phyloP scores from a whole-genome alignment of 2,888 invertebrate species.

The Noctua comes region DNA sequence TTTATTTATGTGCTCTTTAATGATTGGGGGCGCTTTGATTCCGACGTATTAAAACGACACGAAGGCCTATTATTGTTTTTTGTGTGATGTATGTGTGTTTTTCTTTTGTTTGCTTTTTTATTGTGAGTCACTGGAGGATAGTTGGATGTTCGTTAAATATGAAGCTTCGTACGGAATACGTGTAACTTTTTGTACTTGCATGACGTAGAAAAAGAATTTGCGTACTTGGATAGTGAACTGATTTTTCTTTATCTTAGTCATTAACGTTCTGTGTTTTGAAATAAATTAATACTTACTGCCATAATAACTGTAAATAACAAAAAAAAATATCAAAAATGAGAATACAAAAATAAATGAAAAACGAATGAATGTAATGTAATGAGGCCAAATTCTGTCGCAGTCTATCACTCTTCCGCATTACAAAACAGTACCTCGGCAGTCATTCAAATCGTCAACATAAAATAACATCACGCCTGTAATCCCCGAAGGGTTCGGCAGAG shows the following conservation, averaged over 20 bases:
- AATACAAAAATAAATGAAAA: too few species aligned
- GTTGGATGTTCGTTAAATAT: slow-evolving; percentile 24
- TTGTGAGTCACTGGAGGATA: slow-evolving; percentile 30
- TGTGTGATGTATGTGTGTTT: slow-evolving; percentile 69
- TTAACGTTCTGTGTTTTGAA: background rate
- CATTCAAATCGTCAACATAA: slow-evolving; percentile 48
- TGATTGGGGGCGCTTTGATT: slow-evolving; percentile 87
- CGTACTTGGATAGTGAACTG: background rate
- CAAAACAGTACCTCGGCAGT: slow-evolving; percentile 13
- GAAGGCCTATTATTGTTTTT: slow-evolving; percentile 71
- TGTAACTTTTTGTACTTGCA: background rate
- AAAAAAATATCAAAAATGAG: too few species aligned
- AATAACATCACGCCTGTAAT: too few species aligned
- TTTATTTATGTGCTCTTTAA: slow-evolving; percentile 87
- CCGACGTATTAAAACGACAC: slow-evolving; percentile 82
- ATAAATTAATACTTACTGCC: background rate
- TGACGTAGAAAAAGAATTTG: too few species aligned
- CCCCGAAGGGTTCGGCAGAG: too few species aligned
- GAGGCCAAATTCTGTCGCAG: background rate
- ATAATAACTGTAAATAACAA: background rate
- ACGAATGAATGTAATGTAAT: too few species aligned
- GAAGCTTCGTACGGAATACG: background rate
- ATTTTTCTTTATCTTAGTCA: background rate
- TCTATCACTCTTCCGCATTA: background rate
- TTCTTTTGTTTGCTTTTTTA: slow-evolving; percentile 57